These are phyloP conservation scores for Aphis gossypii DNA, from an alignment of 1,140 invertebrate genomes.

Conservation along the genomic window DNA sequence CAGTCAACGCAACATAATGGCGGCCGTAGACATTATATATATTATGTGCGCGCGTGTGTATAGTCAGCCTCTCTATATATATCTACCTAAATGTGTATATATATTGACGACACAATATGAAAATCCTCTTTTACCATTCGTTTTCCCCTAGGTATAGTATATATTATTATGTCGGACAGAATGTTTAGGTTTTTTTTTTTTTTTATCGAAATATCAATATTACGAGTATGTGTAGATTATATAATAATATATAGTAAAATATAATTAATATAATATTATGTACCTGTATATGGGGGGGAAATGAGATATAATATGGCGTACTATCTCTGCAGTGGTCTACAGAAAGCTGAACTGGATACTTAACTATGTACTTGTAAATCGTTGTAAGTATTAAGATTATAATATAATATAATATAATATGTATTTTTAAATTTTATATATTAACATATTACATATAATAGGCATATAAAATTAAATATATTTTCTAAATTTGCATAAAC, in stretches of 20 bases:
- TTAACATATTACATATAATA: no score
- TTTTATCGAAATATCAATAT: background rate
- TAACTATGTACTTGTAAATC: no score
- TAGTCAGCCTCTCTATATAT: background rate
- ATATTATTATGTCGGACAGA: background rate
- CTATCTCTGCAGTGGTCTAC: no score
- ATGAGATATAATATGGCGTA: no score
- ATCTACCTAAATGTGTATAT: background rate
- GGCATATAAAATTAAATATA: background rate
- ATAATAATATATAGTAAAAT: no score
- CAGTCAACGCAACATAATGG: constrained; percentile 9
- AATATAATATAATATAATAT: no score
- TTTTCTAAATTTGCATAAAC: background rate
- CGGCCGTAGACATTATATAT: background rate
- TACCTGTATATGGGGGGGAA: no score
- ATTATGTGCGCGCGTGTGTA: background rate
- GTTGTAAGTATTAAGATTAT: no score
- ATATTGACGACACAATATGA: background rate
- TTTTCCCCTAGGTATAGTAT: background rate
- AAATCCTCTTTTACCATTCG: background rate
- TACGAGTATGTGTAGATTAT: no score
- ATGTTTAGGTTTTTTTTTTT: background rate
- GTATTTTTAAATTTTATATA: no score
- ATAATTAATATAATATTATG: no score
- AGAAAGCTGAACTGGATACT: no score